These are phyloP conservation scores for Thaumatotibia leucotreta DNA, from an alignment of 1,140 invertebrate species.

Conservation along the genomic window DNA sequence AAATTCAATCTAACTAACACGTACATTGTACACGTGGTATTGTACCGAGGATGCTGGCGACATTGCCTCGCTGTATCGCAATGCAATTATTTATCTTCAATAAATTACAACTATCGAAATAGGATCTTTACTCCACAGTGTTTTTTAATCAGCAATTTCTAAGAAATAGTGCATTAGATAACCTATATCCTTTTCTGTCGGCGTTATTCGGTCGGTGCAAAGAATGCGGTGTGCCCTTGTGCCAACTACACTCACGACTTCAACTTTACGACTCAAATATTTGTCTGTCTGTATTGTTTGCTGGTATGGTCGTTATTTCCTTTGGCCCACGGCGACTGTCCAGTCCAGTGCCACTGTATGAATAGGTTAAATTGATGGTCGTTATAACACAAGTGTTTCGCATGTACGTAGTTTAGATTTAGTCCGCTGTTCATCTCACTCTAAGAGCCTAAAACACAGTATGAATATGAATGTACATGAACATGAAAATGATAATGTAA, in stretches of 20 bases:
- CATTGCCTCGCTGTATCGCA: too few species aligned
- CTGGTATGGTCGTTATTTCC: constrained; percentile 9
- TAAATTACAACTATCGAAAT: too few species aligned
- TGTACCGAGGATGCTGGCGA: too few species aligned
- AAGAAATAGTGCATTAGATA: neutral
- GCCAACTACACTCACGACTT: constrained; percentile 3
- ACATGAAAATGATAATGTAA: too few species aligned
- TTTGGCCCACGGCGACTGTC: neutral
- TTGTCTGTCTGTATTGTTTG: constrained; percentile 9
- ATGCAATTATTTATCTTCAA: too few species aligned
- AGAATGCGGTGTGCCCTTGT: constrained; percentile 10
- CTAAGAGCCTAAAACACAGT: too few species aligned
- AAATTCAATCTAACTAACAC: too few species aligned
- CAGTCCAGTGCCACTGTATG: neutral
- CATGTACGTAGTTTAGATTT: neutral
- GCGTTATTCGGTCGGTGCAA: neutral
- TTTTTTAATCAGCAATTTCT: neutral
- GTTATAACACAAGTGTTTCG: neutral
- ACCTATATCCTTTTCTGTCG: constrained; percentile 8
- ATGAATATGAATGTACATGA: too few species aligned
- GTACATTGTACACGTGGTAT: too few species aligned
- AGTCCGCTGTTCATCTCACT: too few species aligned
- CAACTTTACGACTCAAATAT: constrained; percentile 5
- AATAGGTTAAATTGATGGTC: neutral
- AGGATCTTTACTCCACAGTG: too few species aligned